Conservation (phyloP, 2,797 vertebrate species). For the Gila robusta region DNA sequence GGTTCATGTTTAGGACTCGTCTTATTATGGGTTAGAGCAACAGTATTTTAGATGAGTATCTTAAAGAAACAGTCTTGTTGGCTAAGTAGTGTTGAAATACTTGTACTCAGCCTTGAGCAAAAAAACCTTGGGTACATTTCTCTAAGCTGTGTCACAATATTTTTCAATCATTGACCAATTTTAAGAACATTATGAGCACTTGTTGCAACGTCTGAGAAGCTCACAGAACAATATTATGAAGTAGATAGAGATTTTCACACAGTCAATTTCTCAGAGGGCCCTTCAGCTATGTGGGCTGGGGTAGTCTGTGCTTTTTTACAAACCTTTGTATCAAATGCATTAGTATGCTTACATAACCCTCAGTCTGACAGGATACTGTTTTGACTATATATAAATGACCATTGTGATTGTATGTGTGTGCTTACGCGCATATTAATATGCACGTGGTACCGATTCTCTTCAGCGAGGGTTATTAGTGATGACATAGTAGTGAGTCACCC, state of each 20-base stretch:
- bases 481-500: slow-evolving; percentile 85
- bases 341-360: slow-evolving; percentile 48
- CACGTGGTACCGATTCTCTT: slow-evolving; percentile 41
- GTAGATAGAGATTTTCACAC: slow-evolving; percentile 59
- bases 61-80: slow-evolving; percentile 44
- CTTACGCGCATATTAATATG: slow-evolving; percentile 43
- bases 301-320: slow-evolving; percentile 2
- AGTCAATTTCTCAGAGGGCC: slow-evolving; percentile 28
- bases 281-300: slow-evolving; percentile 28
- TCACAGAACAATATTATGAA: slow-evolving; percentile 53
- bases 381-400: slow-evolving; percentile 53
- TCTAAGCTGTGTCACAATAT: slow-evolving; percentile 60
- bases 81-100: slow-evolving; percentile 33
- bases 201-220: slow-evolving; percentile 42
- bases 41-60: slow-evolving; percentile 31
- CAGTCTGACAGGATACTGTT: slow-evolving; percentile 38
- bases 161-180: slow-evolving; percentile 61
- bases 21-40: slow-evolving; percentile 33
- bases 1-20: slow-evolving; percentile 1
- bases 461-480: slow-evolving; percentile 76
- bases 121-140: slow-evolving; percentile 42
- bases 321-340: slow-evolving; percentile 34
- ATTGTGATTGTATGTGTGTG: slow-evolving; percentile 42
- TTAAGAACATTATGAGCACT: slow-evolving; percentile 56
- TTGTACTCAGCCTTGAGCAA: slow-evolving; percentile 52